These are phyloP conservation scores for Pocillopora meandrina DNA, from an alignment of 92 coral and sea anemone species.

Conservation along the genomic window DNA sequence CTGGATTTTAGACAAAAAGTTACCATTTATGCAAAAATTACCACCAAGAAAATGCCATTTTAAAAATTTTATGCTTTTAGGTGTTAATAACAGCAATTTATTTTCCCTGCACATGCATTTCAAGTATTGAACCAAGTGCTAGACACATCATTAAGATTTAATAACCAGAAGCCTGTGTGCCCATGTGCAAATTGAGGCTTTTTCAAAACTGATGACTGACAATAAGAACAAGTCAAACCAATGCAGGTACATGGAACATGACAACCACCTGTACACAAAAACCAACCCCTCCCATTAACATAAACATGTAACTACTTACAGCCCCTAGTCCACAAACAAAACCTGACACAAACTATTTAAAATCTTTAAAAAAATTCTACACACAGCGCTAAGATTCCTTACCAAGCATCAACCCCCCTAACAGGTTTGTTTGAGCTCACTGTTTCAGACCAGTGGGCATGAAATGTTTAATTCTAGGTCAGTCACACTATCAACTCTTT, in stretches of 20 bases:
- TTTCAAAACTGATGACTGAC: slow-evolving; percentile 39
- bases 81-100: slow-evolving; percentile 3
- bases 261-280: slow-evolving; percentile 18
- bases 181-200: slow-evolving; percentile 38
- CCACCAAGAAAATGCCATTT: not conserved
- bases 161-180: slow-evolving; percentile 36
- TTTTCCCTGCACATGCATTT: slow-evolving; percentile 22
- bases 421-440: not conserved
- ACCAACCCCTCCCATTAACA: slow-evolving; percentile 12
- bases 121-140: slow-evolving; percentile 38
- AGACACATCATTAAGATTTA: slow-evolving; percentile 45
- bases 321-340: not conserved
- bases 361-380: not conserved
- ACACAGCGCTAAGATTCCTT: not conserved
- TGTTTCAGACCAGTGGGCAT: not conserved
- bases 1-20: not conserved
- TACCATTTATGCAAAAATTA: not conserved
- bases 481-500: slow-evolving; percentile 13
- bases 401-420: not conserved
- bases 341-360: not conserved
- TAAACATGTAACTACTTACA: not conserved
- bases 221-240: slow-evolving; percentile 39
- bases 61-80: not conserved
- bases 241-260: slow-evolving; percentile 33
- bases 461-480: not conserved